Conservation (phyloP, 2,113 vertebrate species). For the Phoxinus phoxinus region DNA sequence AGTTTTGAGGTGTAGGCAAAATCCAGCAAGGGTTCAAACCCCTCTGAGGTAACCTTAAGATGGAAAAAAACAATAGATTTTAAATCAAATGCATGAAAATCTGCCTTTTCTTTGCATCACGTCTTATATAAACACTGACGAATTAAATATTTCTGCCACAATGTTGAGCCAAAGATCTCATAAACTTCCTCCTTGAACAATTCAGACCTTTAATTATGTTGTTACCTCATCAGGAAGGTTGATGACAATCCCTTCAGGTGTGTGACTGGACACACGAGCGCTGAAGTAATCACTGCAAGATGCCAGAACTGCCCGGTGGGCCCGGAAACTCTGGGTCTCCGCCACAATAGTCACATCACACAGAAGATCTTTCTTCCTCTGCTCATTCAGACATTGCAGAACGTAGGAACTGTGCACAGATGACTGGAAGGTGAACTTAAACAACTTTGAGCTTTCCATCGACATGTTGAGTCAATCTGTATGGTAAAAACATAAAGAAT, state of each 20-base stretch:
- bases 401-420: conserved; percentile 74
- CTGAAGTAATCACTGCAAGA: conserved; percentile 91
- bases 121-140: not conserved
- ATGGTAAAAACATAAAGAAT: not conserved
- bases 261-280: conserved; percentile 77
- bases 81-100: not conserved
- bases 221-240: conserved; percentile 90
- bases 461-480: conserved; percentile 69
- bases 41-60: conserved; percentile 85
- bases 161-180: not conserved
- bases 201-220: not conserved
- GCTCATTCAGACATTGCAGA: conserved; percentile 75
- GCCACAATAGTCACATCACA: conserved; percentile 87
- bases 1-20: conserved; percentile 96
- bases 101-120: not conserved
- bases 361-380: conserved; percentile 71
- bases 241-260: conserved; percentile 72
- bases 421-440: conserved; percentile 80
- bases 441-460: conserved; percentile 64
- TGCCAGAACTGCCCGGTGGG: conserved; percentile 89
- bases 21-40: conserved; percentile 90
- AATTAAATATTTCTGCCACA: not conserved
- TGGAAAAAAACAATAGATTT: not conserved
- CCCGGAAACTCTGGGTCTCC: conserved; percentile 86
- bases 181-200: not conserved